Base-by-base conservation (phyloP, 2,888 invertebrate genomes). In the Hartigia nigra region DNA sequence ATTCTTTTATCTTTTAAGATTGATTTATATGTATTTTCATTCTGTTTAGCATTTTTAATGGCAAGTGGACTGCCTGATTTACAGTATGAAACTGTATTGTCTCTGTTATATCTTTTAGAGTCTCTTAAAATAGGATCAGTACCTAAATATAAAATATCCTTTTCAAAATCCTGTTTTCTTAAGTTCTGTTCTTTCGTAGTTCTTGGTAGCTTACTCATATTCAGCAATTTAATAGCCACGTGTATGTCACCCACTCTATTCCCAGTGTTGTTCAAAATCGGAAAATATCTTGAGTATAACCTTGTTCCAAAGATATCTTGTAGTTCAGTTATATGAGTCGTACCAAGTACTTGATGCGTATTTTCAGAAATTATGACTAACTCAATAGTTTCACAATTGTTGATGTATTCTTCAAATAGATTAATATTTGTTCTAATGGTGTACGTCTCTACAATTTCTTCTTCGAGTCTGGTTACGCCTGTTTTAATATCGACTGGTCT, bases 401-500 rank as follows among this genome's bases (percentile, higher is more conserved):
- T 88, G n/a, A 91, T 82, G 79, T 92, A 92, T 77, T 90, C 90
- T 79, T 89, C 83, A 79, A 92, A 91, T 2, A 92, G 85, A 39
- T 81, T 82, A 70, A 87, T 78, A 79, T 88, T 91, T 4, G 92
- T 92, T 83, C 87, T 88, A 75, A 92, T 87, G 12, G 87, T 81
- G 81, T 91, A 92, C 12, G 84, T 86, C 78, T 88, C 85, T 4
- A 82, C 84, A 35, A 80, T 86, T 72, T 89, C 87, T 31, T 82
- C 75, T n/a, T 82, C 79, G 12, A 74, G n/a, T 74, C 83, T 85
- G 78, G 31, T 70, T 31, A 78, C 77, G 77, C 85, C 84, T 72
- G 83, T 85, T 32, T 85, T 86, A 74, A 86, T 80, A 77, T 90
- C 88, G 39, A 80, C 79, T 12, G 90, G 91, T 79, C 91, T 91